Evolutionary conservation across 2,113 vertebrate species (phyloP), one percentile per base, ranked within the genome.

Genomic region (Upupa epops): DNA sequence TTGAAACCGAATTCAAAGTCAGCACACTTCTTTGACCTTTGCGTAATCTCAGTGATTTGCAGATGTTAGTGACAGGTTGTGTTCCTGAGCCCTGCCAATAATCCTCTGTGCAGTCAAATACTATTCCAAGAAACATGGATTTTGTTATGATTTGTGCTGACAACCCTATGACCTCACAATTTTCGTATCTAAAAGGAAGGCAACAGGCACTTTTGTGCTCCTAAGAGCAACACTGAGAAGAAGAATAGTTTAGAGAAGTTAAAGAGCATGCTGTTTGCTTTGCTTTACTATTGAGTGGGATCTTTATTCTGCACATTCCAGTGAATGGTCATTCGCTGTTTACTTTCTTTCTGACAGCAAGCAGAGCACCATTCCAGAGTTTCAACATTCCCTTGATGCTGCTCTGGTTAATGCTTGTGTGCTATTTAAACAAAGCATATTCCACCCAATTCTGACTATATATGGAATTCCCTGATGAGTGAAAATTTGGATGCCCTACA

Each of bases 381-480:
- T 88, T 66, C 90, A 92, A 82, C 77, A 51, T 89, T 85, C 93
- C 64, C 54, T 76, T 11, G 63, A 80, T 85, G 91, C 94, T 83
- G 92, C 37, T 90, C 66, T 88, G 90, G 36, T 82, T 88, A 94
- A 94, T 59, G 94, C 83, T 69, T 55, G 86, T 32, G 45, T 51
- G 77, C 90, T 94, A 94, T 97, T 95, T 96, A 97, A 94, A 96
- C 96, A 92, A 89, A 86, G 90, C 93, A 90, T 95, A 79, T 63
- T 94, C 96, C 80, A 92, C 80, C 59, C 16, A 68, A 70, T 63
- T 56, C 91, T 88, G 97, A 86, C 98, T 97, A 96, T 97, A 96
- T 96, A 98, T 96, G 97, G 98, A 49, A 83, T 94, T 92, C 94
- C 92, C 94, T 70, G 86, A 88, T 84, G 21, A 93, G 63, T 55